Evolutionary conservation across 35 echinoderm and acorn worm species (phyloP), one percentile per base, ranked within the genome.

Genomic region (Eucidaris tribuloides): DNA sequence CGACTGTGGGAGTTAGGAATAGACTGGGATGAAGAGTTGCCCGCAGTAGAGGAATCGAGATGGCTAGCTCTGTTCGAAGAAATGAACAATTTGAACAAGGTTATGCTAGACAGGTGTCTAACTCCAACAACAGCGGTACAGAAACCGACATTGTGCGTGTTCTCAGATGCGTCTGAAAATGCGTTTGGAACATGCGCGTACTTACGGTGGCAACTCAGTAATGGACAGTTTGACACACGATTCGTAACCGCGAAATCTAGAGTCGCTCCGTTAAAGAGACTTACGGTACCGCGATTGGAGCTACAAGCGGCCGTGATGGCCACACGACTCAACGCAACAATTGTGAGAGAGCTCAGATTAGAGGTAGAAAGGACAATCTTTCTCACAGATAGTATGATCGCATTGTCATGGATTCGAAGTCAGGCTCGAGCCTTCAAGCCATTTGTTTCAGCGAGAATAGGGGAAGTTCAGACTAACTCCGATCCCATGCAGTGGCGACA

Each of bases 211-310:
- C 23, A 80, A 31, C 27, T 46, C 20, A 38, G 34, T 39, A 61
- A 79, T 24, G 43, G 81, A 25, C 25, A 38, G 49, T 85, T 76
- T 68, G 41, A 43, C 38, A 59, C 85, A 1, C 29, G 70, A 25
- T 85, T 91, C 42, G 20, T 85, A 2, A 36, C 71, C 45, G 72
- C 81, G 20, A 86, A 91, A 50, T 91, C 89, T 14, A 23, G 89
- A 17, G 82, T 86, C 14, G 83, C 89, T 49, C 89, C 89, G 22
- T 39, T 91, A 0, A 91, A 86, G 40, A 46, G 11, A 6, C 46
- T 86, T 20, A 81, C 89, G 7, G 20, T 88, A 7, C 84, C 84
- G n/a, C 35, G 90, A 52, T 65, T 92, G n/a, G 90, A 92, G 24
- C 37, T 92, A 40, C 90, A 92, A 76, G 84, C 39, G 62, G 77